Conservation (phyloP, 2,888 invertebrate genomes). For the Leptinotarsa rubiginosa region DNA sequence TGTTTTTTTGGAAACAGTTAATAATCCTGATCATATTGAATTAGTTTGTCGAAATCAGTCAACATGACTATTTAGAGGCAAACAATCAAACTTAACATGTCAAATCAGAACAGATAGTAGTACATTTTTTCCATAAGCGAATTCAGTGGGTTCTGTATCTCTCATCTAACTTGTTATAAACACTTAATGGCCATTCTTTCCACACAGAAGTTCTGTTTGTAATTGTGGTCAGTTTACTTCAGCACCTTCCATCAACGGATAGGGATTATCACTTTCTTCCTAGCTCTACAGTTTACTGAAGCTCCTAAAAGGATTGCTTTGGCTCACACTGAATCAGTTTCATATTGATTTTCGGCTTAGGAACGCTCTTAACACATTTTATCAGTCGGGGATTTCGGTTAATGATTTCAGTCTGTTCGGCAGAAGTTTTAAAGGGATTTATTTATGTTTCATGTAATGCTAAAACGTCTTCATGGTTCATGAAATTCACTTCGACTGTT, state of each 20-base stretch:
- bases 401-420: constrained; percentile 36
- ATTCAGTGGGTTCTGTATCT: too few relatives aligned
- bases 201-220: constrained; percentile 1
- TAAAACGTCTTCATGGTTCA: constrained; percentile 39
- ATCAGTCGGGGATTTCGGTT: constrained; percentile 41
- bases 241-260: constrained; percentile 25
- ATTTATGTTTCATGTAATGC: constrained; percentile 34
- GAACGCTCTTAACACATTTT: constrained; percentile 45
- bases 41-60: too few relatives aligned
- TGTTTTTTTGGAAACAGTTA: too few relatives aligned
- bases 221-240: constrained; percentile 1
- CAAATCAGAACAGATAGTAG: too few relatives aligned
- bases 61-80: too few relatives aligned
- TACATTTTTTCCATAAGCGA: too few relatives aligned
- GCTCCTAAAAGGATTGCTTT: constrained; percentile 34
- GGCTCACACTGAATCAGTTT: constrained; percentile 36
- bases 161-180: neutral
- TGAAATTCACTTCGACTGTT: constrained; percentile 37
- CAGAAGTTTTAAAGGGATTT: constrained; percentile 38
- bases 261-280: constrained; percentile 32
- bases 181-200: neutral
- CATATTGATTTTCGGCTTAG: constrained; percentile 44
- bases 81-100: too few relatives aligned
- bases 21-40: too few relatives aligned
- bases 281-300: constrained; percentile 24